These are phyloP conservation scores for Drosophila parvula DNA, from an alignment of 1,140 invertebrate species.

Conservation along the genomic window DNA sequence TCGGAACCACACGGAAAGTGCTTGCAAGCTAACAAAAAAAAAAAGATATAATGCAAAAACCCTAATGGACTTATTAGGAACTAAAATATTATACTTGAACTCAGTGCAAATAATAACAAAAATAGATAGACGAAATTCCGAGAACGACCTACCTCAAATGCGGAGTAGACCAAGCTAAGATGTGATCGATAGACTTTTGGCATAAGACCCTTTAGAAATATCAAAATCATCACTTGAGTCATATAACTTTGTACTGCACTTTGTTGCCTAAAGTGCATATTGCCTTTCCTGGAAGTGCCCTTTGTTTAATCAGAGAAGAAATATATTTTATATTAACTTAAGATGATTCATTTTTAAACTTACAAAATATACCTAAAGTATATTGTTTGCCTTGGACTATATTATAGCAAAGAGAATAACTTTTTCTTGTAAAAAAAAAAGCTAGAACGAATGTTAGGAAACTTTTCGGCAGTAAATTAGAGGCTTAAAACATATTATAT, in stretches of 20 bases:
- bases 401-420: background rate
- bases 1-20: conserved; percentile 18
- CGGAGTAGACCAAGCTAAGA: background rate
- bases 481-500: too few relatives aligned
- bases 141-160: conserved; percentile 26
- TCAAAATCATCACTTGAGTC: conserved; percentile 11
- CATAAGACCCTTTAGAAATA: conserved; percentile 5
- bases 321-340: background rate
- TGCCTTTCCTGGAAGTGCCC: background rate
- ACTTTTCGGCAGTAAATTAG: too few relatives aligned
- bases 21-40: background rate
- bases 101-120: conserved; percentile 13
- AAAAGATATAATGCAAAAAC: background rate
- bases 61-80: background rate
- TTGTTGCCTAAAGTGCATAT: background rate
- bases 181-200: conserved; percentile 21
- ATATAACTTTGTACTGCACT: conserved; percentile 3
- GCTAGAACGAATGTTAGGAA: too few relatives aligned
- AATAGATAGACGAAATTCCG: background rate
- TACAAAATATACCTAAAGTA: background rate
- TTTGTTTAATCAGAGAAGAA: background rate
- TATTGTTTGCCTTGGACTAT: background rate
- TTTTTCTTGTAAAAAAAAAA: background rate
- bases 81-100: conserved; percentile 6
- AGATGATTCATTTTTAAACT: background rate